Evolutionary conservation across 2,888 invertebrate species (phyloP).

Genomic region (Pilophorus perplexus): DNA sequence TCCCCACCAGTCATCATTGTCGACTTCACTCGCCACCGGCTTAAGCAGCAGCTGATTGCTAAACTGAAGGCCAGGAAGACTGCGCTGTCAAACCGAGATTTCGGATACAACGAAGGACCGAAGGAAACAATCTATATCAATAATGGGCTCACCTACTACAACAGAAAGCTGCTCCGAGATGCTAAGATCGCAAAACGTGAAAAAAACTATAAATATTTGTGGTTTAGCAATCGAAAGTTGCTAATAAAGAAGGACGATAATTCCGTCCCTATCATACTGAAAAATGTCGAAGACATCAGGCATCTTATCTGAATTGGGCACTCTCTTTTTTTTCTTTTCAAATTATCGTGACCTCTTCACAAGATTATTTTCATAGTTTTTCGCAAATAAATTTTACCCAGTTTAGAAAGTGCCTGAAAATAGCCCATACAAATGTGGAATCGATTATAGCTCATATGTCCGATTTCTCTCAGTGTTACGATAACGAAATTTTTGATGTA

Average conservation of each 20-base stretch:
- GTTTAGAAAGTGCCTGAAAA: conserved; percentile 1
- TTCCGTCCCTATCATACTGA: background rate
- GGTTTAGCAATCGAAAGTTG: conserved; percentile 9
- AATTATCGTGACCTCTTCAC: background rate
- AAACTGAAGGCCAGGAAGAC: background rate
- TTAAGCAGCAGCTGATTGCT: background rate
- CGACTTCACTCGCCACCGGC: background rate
- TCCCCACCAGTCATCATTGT: background rate
- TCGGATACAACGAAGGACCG: background rate
- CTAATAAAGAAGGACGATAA: background rate
- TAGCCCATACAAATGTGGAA: conserved; percentile 18
- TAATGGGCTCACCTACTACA: conserved; percentile 4
- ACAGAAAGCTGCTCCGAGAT: conserved; percentile 1
- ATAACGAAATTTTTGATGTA: background rate
- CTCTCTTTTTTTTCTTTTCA: background rate
- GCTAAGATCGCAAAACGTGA: background rate
- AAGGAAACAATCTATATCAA: background rate
- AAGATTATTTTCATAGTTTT: background rate
- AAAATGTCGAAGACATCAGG: conserved; percentile 1
- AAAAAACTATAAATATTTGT: conserved; percentile 8
- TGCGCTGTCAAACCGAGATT: background rate
- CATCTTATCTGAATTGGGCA: background rate
- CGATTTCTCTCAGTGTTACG: background rate
- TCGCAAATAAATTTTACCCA: background rate
- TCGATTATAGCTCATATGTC: background rate